Evolutionary conservation across 1,140 invertebrate species (phyloP), one percentile per base, ranked within the genome.

Genomic region (Chrysopa pallens): DNA sequence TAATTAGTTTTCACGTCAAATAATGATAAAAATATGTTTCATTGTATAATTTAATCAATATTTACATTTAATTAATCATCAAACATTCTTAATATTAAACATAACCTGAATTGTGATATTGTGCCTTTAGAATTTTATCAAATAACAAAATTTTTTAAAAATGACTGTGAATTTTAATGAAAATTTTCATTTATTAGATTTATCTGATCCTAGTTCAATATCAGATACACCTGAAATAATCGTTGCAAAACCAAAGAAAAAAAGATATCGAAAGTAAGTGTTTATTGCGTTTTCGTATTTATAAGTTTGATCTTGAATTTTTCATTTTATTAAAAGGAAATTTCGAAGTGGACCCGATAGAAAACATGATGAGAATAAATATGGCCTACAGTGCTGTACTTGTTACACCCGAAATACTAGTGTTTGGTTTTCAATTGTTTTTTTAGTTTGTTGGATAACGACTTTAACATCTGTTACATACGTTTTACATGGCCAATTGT

Each of bases 391-490:
- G 8, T 13, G 8, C 6, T 46, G 44, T 27, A 28, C n/a, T 9
- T 49, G 46, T 37, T 40, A 40, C 12, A 40, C 40, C 9, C 36
- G 40, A 27, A 46, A 39, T 2, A 39, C 51, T 17, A 46, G 40
- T 36, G 31, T 50, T 8, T 44, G 42, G 11, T 23, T 52, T 13
- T 46, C 45, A 23, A 36, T 39, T 12, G 17, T 41, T 12, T 33
- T 51, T 38, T 38, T 53, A 11, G 17, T 51, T n/a, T 48, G 46
- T 33, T 53, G 52, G 52, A 40, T 53, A 8, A 40, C 47, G 14
- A 47, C 46, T n/a, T 40, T 53, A 13, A 44, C 48, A 8, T 53
- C 50, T 48, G 37, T 53, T 11, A 48, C 50, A 6, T 29, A 47
- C n/a, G 46, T 45, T 6, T 42, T 53, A 11, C 50, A 52, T 41